Evolutionary conservation across 2,113 vertebrate genomes (phyloP).

Genomic region (Vimba vimba): DNA sequence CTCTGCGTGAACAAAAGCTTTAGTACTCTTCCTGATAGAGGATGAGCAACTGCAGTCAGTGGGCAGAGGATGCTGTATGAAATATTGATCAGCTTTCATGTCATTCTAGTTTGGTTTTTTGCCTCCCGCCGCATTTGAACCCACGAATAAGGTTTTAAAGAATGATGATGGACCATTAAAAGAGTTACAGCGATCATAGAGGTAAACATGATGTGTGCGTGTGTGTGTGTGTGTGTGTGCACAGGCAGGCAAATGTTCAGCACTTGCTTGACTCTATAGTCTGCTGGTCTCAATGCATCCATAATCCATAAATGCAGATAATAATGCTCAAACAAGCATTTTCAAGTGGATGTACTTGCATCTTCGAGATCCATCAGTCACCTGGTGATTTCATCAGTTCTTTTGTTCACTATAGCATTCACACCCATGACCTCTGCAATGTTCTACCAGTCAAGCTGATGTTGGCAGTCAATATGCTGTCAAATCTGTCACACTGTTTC

Average conservation of each 20-base stretch:
- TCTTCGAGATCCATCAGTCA: background rate
- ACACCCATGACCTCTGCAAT: background rate
- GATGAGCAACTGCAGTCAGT: constrained; percentile 25
- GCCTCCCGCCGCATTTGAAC: constrained; percentile 45
- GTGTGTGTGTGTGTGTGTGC: too few relatives aligned
- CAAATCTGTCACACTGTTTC: background rate
- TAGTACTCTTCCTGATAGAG: constrained; percentile 38
- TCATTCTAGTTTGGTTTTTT: constrained; percentile 48
- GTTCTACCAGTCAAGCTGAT: background rate
- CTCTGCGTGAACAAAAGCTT: constrained; percentile 61
- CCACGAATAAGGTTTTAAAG: constrained; percentile 60
- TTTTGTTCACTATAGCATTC: background rate
- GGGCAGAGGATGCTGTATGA: constrained; percentile 43
- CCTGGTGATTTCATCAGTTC: background rate
- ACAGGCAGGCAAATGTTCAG: background rate
- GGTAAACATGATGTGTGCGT: background rate
- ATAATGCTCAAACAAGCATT: background rate
- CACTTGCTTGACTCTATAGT: background rate
- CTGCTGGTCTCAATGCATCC: background rate
- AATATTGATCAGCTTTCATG: constrained; percentile 61
- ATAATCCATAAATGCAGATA: background rate
- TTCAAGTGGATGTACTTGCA: background rate
- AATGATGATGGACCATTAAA: constrained; percentile 60
- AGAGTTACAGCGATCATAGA: constrained; percentile 30
- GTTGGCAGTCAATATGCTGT: background rate